These are phyloP conservation scores for Andrena flavipes DNA, from an alignment of 2,888 invertebrate genomes.

Conservation along the genomic window DNA sequence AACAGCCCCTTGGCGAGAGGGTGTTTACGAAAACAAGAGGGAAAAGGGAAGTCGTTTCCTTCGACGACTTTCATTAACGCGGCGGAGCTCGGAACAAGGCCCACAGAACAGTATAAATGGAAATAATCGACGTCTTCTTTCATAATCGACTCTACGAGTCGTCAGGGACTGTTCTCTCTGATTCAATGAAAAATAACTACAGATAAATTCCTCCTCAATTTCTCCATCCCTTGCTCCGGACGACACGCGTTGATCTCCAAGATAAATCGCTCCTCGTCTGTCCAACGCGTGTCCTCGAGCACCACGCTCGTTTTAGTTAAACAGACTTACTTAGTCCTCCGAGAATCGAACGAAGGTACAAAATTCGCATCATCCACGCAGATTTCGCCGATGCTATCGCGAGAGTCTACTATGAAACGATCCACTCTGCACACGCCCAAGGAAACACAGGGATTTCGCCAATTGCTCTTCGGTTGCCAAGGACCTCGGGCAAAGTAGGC, in stretches of 20 bases:
- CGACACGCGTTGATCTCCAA: constrained; percentile 3
- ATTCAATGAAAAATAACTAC: constrained; percentile 7
- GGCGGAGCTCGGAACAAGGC: neutral
- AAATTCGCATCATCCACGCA: neutral
- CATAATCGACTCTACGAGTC: neutral
- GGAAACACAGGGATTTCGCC: neutral
- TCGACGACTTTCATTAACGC: neutral
- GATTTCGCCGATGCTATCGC: neutral
- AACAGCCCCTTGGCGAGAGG: neutral
- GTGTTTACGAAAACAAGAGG: neutral
- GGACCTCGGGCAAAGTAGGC: neutral
- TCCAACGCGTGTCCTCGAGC: neutral
- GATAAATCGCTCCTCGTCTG: neutral
- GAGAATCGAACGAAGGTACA: neutral
- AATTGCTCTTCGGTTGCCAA: neutral
- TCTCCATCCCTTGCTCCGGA: constrained; percentile 26
- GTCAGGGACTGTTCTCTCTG: neutral
- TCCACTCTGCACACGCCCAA: neutral
- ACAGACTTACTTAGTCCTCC: constrained; percentile 3
- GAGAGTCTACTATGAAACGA: neutral
- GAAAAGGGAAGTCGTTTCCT: constrained; percentile 9
- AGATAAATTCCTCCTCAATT: neutral
- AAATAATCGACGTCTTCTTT: neutral
- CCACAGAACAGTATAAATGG: neutral
- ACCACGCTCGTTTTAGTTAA: neutral